Percentiles rank a stretch among this genome's conserved stretches.
These are phyloP conservation scores for Pandemis heparana DNA, from an alignment of 2,888 invertebrate species.

Conservation along the genomic window DNA sequence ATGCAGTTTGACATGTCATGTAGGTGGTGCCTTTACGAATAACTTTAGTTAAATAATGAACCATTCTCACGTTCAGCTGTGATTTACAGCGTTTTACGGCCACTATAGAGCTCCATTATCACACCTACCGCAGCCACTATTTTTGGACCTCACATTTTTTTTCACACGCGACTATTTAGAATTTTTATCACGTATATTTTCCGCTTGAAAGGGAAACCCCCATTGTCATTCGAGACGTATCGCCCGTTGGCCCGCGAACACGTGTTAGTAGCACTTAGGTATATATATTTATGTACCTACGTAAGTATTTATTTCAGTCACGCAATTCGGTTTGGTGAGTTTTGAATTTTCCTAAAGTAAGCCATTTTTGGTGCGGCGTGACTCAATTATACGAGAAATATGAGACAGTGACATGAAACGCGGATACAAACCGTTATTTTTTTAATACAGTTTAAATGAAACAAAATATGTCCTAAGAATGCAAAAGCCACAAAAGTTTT, in stretches of 20 bases:
- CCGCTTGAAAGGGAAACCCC: constrained; percentile 83
- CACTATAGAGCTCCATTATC: constrained; percentile 78
- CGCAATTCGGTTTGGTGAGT: constrained; percentile 74
- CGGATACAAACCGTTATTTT: not conserved
- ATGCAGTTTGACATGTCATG: constrained; percentile 41
- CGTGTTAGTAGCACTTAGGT: constrained; percentile 74
- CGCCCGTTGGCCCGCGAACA: constrained; percentile 80
- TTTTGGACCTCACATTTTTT: constrained; percentile 80
- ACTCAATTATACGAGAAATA: constrained; percentile 37
- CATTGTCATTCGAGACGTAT: constrained; percentile 80
- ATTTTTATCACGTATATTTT: constrained; percentile 86
- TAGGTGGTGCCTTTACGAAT: constrained; percentile 35
- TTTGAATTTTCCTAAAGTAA: constrained; percentile 66
- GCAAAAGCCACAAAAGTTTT: not conserved
- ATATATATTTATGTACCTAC: constrained; percentile 64
- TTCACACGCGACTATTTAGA: constrained; percentile 82
- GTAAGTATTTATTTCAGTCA: constrained; percentile 79
- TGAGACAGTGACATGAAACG: constrained; percentile 63
- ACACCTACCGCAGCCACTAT: constrained; percentile 83
- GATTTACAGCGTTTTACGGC: constrained; percentile 78
- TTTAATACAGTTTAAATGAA: not conserved
- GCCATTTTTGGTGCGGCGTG: constrained; percentile 46
- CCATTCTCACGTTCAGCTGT: constrained; percentile 77
- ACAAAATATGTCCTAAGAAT: not conserved
- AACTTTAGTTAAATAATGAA: constrained; percentile 76